phyloP scores from a whole-genome alignment of 1,140 invertebrate species.

The Listronotus oregonensis region DNA sequence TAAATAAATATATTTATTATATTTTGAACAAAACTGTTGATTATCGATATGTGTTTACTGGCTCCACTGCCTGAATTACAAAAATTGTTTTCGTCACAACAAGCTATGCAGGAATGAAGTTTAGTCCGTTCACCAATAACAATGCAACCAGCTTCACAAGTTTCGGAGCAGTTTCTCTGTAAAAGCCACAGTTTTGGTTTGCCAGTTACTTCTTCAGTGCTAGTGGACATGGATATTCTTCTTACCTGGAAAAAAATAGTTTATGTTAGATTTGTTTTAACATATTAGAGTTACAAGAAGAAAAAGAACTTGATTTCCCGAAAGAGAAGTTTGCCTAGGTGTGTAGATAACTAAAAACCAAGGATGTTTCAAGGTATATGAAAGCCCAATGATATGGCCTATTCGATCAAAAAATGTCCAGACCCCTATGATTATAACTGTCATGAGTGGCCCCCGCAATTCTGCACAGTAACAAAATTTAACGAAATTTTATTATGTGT shows the following conservation, averaged over 20 bases:
- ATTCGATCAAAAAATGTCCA: no score
- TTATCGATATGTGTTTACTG: background rate
- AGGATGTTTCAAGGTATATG: no score
- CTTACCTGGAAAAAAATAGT: constrained; percentile 68
- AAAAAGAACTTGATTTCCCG: no score
- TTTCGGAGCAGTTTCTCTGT: constrained; percentile 78
- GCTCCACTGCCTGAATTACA: constrained; percentile 65
- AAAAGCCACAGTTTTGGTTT: constrained; percentile 78
- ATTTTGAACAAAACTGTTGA: background rate
- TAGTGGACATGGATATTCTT: constrained; percentile 81
- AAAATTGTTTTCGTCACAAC: constrained; percentile 74
- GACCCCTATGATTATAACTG: no score
- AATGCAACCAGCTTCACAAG: constrained; percentile 84
- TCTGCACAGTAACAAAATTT: no score
- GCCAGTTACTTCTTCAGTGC: constrained; percentile 79
- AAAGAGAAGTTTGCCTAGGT: no score
- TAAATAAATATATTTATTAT: background rate
- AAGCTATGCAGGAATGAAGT: constrained; percentile 80
- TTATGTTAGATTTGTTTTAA: no score
- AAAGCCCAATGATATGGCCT: no score
- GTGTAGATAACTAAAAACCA: no score
- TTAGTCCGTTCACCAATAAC: constrained; percentile 85
- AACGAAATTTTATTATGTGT: no score
- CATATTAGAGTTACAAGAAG: no score
- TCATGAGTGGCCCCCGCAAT: no score